Percentiles rank a stretch among this genome's conserved stretches.
Evolutionary conservation across 2,888 invertebrate species (phyloP).

Genomic region (Dolichopus griseipennis): DNA sequence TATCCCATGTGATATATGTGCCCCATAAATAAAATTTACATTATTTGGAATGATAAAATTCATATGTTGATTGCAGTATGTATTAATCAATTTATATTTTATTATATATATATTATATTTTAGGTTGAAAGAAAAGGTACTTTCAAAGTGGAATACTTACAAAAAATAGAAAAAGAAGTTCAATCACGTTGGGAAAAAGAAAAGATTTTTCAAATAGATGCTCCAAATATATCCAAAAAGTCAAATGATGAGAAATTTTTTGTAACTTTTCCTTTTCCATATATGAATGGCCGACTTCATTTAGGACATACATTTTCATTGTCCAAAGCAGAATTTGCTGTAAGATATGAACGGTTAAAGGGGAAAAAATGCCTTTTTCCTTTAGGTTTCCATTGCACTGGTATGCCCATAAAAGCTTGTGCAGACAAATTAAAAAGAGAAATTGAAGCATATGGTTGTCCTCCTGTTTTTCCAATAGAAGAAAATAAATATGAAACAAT

Average conservation of each 20-base stretch:
- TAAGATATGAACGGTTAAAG: constrained; percentile 82
- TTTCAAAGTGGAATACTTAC: constrained; percentile 89
- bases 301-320: constrained; percentile 95
- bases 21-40: too few relatives aligned
- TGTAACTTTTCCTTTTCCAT: constrained; percentile 95
- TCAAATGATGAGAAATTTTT: constrained; percentile 71
- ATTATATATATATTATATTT: neutral
- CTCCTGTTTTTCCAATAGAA: constrained; percentile 76
- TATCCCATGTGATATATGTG: too few relatives aligned
- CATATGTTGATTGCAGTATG: too few relatives aligned
- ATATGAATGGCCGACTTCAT: constrained; percentile 98
- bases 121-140: constrained; percentile 73
- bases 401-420: constrained; percentile 99
- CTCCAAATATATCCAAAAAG: constrained; percentile 53
- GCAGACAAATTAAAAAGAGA: constrained; percentile 95
- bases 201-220: constrained; percentile 74
- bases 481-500: constrained; percentile 45
- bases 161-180: constrained; percentile 76
- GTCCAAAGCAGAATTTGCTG: constrained; percentile 96
- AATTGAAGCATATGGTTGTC: constrained; percentile 83
- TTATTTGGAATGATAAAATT: too few relatives aligned
- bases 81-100: neutral
- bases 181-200: constrained; percentile 79
- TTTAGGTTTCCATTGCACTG: constrained; percentile 98
- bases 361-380: constrained; percentile 90